phyloP scores from a whole-genome alignment of 2,888 invertebrate genomes.

The Pachymerium ferrugineum region DNA sequence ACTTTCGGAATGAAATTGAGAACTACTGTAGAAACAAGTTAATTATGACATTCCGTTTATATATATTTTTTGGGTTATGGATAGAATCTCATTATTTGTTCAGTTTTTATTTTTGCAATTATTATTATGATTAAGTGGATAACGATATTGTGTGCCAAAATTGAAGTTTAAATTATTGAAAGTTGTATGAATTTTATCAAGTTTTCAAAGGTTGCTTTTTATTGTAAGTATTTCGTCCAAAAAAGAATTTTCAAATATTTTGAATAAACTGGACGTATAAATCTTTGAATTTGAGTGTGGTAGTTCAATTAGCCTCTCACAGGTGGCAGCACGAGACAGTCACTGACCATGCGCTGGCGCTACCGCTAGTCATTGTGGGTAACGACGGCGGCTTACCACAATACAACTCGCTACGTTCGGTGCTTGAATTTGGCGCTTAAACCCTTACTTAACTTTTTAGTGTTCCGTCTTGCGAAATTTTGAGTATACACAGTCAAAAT shows the following conservation, averaged over 20 bases:
- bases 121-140: neutral
- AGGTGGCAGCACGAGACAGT: too few species aligned
- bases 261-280: too few species aligned
- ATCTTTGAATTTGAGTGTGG: too few species aligned
- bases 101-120: neutral
- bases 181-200: neutral
- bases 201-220: neutral
- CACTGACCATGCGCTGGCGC: too few species aligned
- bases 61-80: neutral
- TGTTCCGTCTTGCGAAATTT: neutral
- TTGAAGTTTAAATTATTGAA: neutral
- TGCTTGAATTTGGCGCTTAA: neutral
- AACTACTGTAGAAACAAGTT: neutral
- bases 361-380: neutral
- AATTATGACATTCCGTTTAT: neutral
- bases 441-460: neutral
- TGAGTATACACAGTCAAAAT: neutral
- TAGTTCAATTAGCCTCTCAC: too few species aligned
- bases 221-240: neutral
- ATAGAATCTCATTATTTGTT: neutral
- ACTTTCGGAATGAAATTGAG: neutral
- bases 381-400: neutral
- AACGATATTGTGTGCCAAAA: neutral
- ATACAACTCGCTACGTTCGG: neutral
- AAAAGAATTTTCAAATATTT: slow-evolving; percentile 1